Conservation (phyloP, 2,797 vertebrate genomes). For the Alectoris magna region DNA sequence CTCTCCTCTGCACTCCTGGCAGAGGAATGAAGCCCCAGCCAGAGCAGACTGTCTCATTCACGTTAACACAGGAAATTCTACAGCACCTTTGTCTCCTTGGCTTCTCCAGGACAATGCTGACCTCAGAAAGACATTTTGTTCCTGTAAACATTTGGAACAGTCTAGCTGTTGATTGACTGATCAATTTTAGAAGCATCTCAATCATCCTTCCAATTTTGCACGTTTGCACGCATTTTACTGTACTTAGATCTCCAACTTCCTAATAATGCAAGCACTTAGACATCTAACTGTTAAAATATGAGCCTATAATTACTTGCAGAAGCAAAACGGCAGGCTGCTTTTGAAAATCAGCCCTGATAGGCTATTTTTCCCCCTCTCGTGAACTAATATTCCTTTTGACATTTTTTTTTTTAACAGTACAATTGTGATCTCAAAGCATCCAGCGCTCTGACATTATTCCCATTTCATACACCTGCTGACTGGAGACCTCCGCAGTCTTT, state of each 20-base stretch:
- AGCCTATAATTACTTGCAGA: constrained; percentile 42
- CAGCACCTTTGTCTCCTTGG: not conserved
- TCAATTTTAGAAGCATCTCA: constrained; percentile 7
- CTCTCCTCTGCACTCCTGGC: not conserved
- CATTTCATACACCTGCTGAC: constrained; percentile 23
- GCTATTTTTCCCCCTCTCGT: not conserved
- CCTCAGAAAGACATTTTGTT: not conserved
- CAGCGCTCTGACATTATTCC: constrained; percentile 8
- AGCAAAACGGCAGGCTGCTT: not conserved
- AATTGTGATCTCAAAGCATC: constrained; percentile 11
- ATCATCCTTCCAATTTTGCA: not conserved
- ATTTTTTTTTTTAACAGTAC: constrained; percentile 9
- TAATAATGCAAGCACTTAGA: constrained; percentile 20
- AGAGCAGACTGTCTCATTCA: not conserved
- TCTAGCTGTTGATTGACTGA: not conserved
- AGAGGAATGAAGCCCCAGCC: not conserved
- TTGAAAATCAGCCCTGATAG: constrained; percentile 15
- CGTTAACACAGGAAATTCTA: not conserved
- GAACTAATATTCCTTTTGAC: constrained; percentile 15
- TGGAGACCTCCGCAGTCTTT: constrained; percentile 9
- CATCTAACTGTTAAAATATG: not conserved
- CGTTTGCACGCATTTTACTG: constrained; percentile 14
- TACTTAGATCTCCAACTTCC: constrained; percentile 11
- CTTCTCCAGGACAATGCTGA: not conserved
- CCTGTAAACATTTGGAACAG: not conserved